Evolutionary conservation across 2,113 vertebrate genomes (phyloP).

Genomic region (Probosciger aterrimus): DNA sequence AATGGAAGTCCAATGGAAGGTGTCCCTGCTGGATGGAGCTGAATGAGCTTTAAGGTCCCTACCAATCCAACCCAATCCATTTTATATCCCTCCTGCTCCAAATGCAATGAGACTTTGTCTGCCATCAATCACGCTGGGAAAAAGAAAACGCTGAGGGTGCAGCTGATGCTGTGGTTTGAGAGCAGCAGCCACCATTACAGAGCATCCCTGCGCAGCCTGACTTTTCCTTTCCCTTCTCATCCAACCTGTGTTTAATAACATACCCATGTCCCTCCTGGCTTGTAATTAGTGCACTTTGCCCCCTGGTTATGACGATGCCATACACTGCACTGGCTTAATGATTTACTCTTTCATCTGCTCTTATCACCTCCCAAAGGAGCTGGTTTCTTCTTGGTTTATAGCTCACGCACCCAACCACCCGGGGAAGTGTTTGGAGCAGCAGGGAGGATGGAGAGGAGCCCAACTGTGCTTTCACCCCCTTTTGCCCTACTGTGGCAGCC

Average conservation of each 20-base stretch:
- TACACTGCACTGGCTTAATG: neutral
- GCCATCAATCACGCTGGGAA: rapidly evolving
- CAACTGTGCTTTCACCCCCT: neutral
- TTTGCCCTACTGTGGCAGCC: neutral
- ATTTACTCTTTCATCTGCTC: conserved; percentile 27
- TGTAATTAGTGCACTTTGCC: neutral
- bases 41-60: neutral
- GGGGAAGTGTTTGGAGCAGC: rapidly evolving
- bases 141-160: neutral
- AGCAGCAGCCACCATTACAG: neutral
- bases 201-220: neutral
- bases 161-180: no score
- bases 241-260: rapidly evolving
- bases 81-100: neutral
- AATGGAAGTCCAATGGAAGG: neutral
- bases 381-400: neutral
- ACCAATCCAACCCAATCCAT: neutral
- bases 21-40: neutral
- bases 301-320: neutral
- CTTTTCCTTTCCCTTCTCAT: neutral
- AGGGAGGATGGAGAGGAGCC: neutral
- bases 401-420: neutral
- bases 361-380: neutral
- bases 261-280: rapidly evolving
- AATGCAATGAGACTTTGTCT: neutral